Conservation (phyloP, 2,888 invertebrate species). For the Nomada lathburiana region DNA sequence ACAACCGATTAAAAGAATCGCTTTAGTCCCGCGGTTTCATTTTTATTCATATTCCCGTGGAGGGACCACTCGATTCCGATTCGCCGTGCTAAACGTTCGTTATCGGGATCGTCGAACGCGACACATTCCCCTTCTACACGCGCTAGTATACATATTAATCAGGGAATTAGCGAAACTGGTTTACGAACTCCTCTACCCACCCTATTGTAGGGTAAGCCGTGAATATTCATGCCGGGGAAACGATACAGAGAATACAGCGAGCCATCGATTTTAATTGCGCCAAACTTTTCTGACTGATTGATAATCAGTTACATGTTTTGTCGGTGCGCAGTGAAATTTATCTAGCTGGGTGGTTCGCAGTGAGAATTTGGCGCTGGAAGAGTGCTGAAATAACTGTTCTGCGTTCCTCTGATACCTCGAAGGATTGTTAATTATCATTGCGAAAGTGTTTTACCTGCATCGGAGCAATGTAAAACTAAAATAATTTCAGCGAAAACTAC, state of each 20-base stretch:
- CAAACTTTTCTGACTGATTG: not conserved
- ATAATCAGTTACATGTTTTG: not conserved
- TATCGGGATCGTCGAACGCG: conserved; percentile 28
- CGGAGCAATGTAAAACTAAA: not conserved
- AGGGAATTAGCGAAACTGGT: conserved; percentile 40
- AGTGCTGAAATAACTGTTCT: not conserved
- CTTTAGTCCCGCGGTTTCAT: conserved; percentile 63
- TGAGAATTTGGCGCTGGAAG: not conserved
- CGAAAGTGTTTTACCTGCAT: too few species aligned
- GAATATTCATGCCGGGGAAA: conserved; percentile 16
- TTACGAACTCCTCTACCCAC: conserved; percentile 3
- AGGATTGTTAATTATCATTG: too few species aligned
- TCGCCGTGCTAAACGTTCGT: conserved; percentile 57
- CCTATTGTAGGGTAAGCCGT: not conserved
- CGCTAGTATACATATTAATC: conserved; percentile 36
- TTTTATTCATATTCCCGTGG: conserved; percentile 61
- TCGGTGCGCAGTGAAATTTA: not conserved
- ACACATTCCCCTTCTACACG: conserved; percentile 6
- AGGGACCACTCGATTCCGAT: conserved; percentile 10
- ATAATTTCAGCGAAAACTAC: not conserved
- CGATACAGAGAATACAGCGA: not conserved
- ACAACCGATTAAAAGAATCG: conserved; percentile 62
- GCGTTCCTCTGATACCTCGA: too few species aligned
- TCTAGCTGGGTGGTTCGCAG: not conserved
- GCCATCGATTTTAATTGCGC: conserved; percentile 1